phyloP scores from a whole-genome alignment of 1,140 invertebrate genomes.

The Cepaea nemoralis region DNA sequence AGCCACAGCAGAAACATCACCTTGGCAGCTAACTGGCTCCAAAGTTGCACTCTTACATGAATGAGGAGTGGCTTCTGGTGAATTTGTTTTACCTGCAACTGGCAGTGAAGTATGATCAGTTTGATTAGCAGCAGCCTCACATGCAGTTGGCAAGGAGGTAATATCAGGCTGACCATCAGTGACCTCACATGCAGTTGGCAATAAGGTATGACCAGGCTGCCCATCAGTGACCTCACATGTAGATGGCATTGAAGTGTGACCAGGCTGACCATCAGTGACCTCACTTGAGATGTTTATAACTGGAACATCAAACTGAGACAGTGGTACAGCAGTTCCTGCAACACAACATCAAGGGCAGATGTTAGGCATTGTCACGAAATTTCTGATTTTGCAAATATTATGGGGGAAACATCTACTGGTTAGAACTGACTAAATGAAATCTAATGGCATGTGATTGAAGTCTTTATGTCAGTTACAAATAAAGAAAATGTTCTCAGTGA shows the following conservation, averaged over 20 bases:
- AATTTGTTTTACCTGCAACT: background rate
- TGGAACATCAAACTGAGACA: conserved; percentile 12
- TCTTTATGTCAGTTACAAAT: too few species aligned
- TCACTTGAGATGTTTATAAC: background rate
- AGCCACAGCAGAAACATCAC: background rate
- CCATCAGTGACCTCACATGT: background rate
- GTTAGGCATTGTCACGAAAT: too few species aligned
- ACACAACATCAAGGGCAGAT: too few species aligned
- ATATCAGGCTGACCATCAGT: background rate
- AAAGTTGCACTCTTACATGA: background rate
- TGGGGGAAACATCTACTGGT: too few species aligned
- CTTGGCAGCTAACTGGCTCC: background rate
- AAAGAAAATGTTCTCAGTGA: too few species aligned
- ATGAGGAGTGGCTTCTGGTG: background rate
- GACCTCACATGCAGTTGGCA: background rate
- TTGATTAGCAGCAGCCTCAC: background rate
- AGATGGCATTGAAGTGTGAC: background rate
- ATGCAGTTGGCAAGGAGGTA: background rate
- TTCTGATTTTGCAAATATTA: too few species aligned
- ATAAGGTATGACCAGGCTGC: background rate
- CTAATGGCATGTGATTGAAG: too few species aligned
- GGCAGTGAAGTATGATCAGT: background rate
- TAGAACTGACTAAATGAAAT: too few species aligned
- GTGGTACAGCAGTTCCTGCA: conserved; percentile 11
- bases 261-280: background rate